Evolutionary conservation across 1,140 invertebrate species (phyloP).

Genomic region (Sinonovacula constricta): DNA sequence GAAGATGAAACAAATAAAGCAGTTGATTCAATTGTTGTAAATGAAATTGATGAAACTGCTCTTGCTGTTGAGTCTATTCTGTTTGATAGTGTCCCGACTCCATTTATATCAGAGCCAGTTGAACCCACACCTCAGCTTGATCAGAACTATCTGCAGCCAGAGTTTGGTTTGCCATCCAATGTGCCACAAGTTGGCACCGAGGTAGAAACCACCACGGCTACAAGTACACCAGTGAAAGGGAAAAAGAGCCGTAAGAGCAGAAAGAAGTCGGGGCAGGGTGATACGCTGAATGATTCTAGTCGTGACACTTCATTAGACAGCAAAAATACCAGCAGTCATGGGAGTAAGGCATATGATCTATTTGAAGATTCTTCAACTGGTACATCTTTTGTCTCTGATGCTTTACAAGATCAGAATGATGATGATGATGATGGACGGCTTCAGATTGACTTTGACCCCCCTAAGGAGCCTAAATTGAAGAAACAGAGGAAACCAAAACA

Average conservation of each 20-base stretch:
- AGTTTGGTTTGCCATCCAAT: slow-evolving; percentile 28
- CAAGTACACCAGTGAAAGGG: slow-evolving; percentile 9
- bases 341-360: slow-evolving; percentile 16
- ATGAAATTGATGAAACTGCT: slow-evolving; percentile 57
- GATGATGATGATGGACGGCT: slow-evolving; percentile 53
- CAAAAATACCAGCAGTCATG: background rate
- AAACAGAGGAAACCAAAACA: slow-evolving; percentile 45
- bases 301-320: slow-evolving; percentile 6
- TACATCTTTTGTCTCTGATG: slow-evolving; percentile 21
- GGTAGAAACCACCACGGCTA: slow-evolving; percentile 33
- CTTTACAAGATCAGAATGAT: slow-evolving; percentile 40
- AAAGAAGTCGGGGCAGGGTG: slow-evolving; percentile 36
- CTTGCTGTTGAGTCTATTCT: slow-evolving; percentile 60
- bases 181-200: slow-evolving; percentile 37
- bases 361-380: no score
- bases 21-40: slow-evolving; percentile 53
- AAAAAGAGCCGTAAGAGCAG: slow-evolving; percentile 40
- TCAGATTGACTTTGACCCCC: slow-evolving; percentile 56
- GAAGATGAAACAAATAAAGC: slow-evolving; percentile 63
- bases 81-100: slow-evolving; percentile 45
- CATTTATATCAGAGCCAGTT: slow-evolving; percentile 31
- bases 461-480: slow-evolving; percentile 46
- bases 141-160: slow-evolving; percentile 46
- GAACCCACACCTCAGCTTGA: slow-evolving; percentile 40
- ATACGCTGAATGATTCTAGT: slow-evolving; percentile 32